Conservation (phyloP, 1,140 invertebrate species). For the Drosophila ogumai region DNA sequence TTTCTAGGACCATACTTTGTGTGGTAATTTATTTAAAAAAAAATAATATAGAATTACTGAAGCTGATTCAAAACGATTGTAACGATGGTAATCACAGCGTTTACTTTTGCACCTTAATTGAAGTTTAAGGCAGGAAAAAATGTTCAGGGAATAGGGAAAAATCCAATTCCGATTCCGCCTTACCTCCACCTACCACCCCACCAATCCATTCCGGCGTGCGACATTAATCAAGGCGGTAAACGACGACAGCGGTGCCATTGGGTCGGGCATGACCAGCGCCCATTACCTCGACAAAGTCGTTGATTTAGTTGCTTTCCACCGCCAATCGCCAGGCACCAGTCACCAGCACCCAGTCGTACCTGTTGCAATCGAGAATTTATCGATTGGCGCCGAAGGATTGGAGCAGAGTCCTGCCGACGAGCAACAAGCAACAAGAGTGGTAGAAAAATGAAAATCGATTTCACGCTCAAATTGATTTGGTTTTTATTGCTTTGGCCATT, state of each 20-base stretch:
- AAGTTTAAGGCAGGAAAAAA: slow-evolving; percentile 2
- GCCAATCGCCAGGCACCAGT: no score
- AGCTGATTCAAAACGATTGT: no score
- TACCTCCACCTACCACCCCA: neutral
- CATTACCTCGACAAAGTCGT: slow-evolving; percentile 55
- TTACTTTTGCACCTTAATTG: slow-evolving; percentile 50
- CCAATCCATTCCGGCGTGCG: slow-evolving; percentile 10
- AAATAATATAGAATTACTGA: neutral
- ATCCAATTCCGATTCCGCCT: slow-evolving; percentile 12
- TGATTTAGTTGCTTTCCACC: slow-evolving; percentile 59
- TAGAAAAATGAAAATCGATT: slow-evolving; percentile 73
- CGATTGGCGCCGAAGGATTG: slow-evolving; percentile 34
- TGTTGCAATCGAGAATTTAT: slow-evolving; percentile 74
- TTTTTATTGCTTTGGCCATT: slow-evolving; percentile 75
- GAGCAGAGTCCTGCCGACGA: neutral
- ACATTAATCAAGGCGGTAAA: slow-evolving; percentile 66
- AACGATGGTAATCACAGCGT: neutral
- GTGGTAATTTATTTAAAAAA: neutral
- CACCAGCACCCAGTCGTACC: slow-evolving; percentile 32
- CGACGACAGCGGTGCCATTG: slow-evolving; percentile 58
- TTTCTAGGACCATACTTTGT: neutral
- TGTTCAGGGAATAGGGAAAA: neutral
- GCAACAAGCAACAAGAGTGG: slow-evolving; percentile 34
- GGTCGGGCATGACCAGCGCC: slow-evolving; percentile 51
- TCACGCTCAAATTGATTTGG: slow-evolving; percentile 80